These are phyloP conservation scores for Pseudobourletiella spinata DNA, from an alignment of 1,140 invertebrate genomes.

Conservation along the genomic window DNA sequence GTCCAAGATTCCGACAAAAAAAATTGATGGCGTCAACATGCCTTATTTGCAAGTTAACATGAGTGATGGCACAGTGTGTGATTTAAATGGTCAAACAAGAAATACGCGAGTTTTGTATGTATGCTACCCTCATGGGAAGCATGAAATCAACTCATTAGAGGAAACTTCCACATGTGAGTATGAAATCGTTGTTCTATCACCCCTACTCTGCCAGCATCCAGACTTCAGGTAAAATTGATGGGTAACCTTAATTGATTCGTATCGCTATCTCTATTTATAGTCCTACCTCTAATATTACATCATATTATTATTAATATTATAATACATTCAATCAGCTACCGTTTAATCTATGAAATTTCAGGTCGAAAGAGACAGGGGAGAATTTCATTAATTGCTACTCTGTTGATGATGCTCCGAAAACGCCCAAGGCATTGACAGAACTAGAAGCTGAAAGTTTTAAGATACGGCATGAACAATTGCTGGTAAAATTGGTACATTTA, in stretches of 20 bases:
- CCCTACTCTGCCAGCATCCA: conserved; percentile 76
- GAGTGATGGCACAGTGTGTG: conserved; percentile 71
- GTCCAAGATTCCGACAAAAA: conserved; percentile 48
- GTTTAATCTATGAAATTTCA: no score
- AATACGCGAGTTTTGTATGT: conserved; percentile 66
- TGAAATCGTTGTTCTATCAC: conserved; percentile 76
- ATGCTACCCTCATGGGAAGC: conserved; percentile 73
- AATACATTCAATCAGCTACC: no score
- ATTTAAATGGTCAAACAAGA: conserved; percentile 73
- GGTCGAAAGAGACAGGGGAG: conserved; percentile 65
- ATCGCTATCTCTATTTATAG: no score
- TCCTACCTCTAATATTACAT: no score
- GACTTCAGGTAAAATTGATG: conserved; percentile 57
- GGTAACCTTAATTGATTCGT: neutral
- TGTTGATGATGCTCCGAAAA: conserved; percentile 55
- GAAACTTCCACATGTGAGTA: conserved; percentile 92
- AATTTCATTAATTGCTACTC: conserved; percentile 72
- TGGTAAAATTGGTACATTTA: conserved; percentile 18
- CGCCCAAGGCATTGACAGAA: conserved; percentile 61
- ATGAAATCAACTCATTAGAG: conserved; percentile 86
- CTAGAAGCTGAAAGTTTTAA: conserved; percentile 63
- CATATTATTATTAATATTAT: conserved; percentile 5
- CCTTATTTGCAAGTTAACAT: conserved; percentile 67
- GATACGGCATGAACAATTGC: conserved; percentile 51
- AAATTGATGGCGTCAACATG: conserved; percentile 75